phyloP scores from a whole-genome alignment of 2,113 vertebrate species.

The Erinaceus europaeus region DNA sequence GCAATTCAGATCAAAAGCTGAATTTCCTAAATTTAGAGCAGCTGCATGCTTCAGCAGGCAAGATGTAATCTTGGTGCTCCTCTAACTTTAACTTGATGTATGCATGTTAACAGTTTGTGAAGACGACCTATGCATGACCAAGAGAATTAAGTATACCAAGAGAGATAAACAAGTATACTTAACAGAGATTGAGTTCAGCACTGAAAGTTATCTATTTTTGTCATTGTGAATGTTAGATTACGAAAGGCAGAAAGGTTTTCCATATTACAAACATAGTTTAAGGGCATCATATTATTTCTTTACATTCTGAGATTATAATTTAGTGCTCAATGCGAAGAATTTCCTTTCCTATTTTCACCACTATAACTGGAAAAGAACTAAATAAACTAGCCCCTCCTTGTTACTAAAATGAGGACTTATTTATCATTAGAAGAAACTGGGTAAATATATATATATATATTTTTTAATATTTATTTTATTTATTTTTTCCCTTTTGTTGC shows the following conservation, averaged over 20 bases:
- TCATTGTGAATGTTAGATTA: conserved; percentile 1
- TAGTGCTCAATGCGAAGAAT: not conserved
- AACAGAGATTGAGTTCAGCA: conserved; percentile 19
- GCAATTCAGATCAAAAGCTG: not conserved
- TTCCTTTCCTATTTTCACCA: not conserved
- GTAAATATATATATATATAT: conserved; percentile 23
- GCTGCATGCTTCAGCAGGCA: not conserved
- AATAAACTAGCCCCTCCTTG: not conserved
- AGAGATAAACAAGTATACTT: not conserved
- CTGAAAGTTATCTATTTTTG: not conserved
- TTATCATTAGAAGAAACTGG: conserved; percentile 6
- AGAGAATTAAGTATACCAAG: not conserved
- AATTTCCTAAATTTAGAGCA: not conserved
- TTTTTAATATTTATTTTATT: no score
- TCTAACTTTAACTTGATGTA: no score
- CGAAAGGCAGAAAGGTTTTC: not conserved
- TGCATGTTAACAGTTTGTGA: not conserved
- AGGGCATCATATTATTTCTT: not conserved
- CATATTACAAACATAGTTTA: conserved; percentile 14
- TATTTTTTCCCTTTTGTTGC: no score
- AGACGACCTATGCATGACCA: not conserved
- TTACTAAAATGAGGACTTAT: conserved; percentile 9
- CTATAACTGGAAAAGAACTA: not conserved
- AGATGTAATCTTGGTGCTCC: not conserved
- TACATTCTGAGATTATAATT: conserved; percentile 1